Evolutionary conservation across 2,797 vertebrate species (phyloP), one percentile per base, ranked within the genome.

Genomic region (Hoplostethus mediterraneus): DNA sequence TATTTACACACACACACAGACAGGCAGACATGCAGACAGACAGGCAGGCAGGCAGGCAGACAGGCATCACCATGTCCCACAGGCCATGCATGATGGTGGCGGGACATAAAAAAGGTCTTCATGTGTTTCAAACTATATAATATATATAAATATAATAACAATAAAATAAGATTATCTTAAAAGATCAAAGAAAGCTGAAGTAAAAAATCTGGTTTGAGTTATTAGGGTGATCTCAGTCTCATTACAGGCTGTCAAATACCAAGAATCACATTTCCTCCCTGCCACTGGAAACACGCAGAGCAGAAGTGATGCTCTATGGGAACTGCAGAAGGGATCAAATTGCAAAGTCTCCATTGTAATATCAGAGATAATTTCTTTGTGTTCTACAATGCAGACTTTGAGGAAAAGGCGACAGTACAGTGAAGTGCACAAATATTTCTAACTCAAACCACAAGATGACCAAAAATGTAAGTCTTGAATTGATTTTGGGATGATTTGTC

Each of bases 401-500:
- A 17, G 17, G 40, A 31, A 61, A 47, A 12, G 4, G 14, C 16
- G 7, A 28, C 42, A 47, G 5, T n/a, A 3, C 5, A 14, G 14
- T n/a, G 33, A 57, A 42, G 30, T 6, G 13, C 9, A 59, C 6
- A 45, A 55, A 28, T 16, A 11, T 52, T 36, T 64, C 16, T 40
- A 13, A 59, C 55, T 58, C 10, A 44, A 52, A 56, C 48, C 6
- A 47, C 13, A 33, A 60, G 21, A 60, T 36, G 25, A 49, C 4
- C 42, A 68, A 62, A 79, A 65, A 73, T 60, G 67, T 58, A 33
- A 0, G 40, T 30, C 17, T 33, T 17, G n/a, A 48, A 16, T 54
- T 72, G 45, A 63, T 82, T 48, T 62, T n/a, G 28, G 36, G 59
- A 63, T 48, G 53, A 77, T n/a, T 60, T 55, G 56, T 77, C 44